These are phyloP conservation scores for Philopotamus ludificatus DNA, from an alignment of 1,140 invertebrate species.

Conservation along the genomic window DNA sequence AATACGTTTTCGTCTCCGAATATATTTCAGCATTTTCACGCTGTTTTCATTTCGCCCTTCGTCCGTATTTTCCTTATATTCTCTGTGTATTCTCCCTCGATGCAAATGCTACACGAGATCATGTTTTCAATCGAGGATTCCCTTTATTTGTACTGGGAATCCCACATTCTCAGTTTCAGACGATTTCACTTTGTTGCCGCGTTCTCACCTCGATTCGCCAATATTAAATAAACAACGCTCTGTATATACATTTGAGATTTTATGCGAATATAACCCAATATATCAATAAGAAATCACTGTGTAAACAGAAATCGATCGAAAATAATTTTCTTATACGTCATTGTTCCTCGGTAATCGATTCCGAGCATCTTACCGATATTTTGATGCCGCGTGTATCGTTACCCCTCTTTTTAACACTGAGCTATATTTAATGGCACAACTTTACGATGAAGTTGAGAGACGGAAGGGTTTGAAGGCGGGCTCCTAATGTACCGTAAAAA, in stretches of 20 bases:
- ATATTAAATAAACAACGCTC: constrained; percentile 2
- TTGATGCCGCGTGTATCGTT: background rate
- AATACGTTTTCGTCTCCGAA: background rate
- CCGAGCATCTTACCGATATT: background rate
- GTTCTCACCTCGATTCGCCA: constrained; percentile 1
- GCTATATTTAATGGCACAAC: background rate
- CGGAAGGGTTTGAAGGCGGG: background rate
- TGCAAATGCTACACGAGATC: background rate
- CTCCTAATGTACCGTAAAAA: constrained; percentile 22
- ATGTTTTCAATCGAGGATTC: background rate
- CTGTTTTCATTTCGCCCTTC: background rate
- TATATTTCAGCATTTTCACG: background rate
- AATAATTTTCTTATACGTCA: background rate
- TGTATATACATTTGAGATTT: constrained; percentile 6
- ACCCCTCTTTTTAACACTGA: background rate
- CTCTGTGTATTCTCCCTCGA: too few relatives aligned
- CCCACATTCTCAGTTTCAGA: background rate
- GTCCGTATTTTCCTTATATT: background rate
- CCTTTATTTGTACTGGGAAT: background rate
- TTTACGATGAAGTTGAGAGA: background rate
- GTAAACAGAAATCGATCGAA: background rate
- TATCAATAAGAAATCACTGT: background rate
- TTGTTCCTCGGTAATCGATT: background rate
- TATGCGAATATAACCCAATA: background rate
- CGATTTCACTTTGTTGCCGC: background rate